Evolutionary conservation across 1,140 invertebrate species (phyloP).

Genomic region (Eurosta solidaginis): DNA sequence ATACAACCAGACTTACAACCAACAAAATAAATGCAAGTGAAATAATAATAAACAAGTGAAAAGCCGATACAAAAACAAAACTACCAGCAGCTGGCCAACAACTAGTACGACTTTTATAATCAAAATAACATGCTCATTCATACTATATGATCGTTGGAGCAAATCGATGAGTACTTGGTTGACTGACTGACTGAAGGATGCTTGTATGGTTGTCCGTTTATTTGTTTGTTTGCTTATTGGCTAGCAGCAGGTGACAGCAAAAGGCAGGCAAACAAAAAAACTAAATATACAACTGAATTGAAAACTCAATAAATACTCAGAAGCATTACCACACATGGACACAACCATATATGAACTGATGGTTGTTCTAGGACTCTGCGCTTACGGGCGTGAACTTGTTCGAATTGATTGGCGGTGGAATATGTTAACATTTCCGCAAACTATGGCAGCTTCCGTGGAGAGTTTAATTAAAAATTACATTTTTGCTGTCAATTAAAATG

Average conservation of each 20-base stretch:
- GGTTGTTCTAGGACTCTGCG: not conserved
- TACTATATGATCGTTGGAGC: not conserved
- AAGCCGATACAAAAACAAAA: not conserved
- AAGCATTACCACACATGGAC: not conserved
- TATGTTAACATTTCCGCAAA: conserved; percentile 27
- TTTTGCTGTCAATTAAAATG: conserved; percentile 28
- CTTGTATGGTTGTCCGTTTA: not conserved
- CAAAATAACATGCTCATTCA: not conserved
- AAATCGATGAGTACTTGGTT: conserved; percentile 1
- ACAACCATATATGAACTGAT: not conserved
- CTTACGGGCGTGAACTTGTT: not conserved
- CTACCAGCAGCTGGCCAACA: not conserved
- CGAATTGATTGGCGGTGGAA: not conserved
- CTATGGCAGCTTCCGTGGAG: conserved; percentile 18
- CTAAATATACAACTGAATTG: too few relatives aligned
- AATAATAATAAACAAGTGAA: not conserved
- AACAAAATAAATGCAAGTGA: not conserved
- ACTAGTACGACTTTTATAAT: not conserved
- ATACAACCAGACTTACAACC: not conserved
- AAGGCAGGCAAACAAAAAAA: too few relatives aligned
- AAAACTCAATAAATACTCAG: not conserved
- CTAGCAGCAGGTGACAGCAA: not conserved
- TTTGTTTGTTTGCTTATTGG: not conserved
- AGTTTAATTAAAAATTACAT: conserved; percentile 29
- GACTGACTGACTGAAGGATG: not conserved